Evolutionary conservation across 2,888 invertebrate species (phyloP).

Genomic region (Pachliopta kotzebuea): DNA sequence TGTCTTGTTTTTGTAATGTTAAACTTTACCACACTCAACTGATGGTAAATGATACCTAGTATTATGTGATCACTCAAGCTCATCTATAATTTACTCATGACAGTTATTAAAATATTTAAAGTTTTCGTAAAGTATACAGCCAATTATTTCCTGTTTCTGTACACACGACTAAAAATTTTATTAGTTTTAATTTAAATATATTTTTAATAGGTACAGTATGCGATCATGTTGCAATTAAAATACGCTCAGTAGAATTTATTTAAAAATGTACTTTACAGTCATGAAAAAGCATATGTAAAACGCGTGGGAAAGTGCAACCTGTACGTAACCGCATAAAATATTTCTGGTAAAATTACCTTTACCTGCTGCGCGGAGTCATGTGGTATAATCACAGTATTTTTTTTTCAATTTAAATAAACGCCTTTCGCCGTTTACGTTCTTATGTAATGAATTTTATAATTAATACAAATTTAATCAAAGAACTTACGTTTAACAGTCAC

Average conservation of each 20-base stretch:
- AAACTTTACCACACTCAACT: not conserved
- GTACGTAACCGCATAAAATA: slow-evolving; percentile 58
- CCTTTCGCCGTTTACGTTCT: slow-evolving; percentile 37
- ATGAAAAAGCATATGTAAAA: slow-evolving; percentile 51
- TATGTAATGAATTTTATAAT: not conserved
- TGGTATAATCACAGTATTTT: slow-evolving; percentile 58
- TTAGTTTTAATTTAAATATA: not conserved
- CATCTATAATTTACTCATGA: not conserved
- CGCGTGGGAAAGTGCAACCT: slow-evolving; percentile 54
- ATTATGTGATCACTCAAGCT: not conserved
- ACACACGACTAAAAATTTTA: not conserved
- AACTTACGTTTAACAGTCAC: not conserved
- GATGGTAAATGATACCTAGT: not conserved
- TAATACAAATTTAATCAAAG: not conserved
- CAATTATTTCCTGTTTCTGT: not conserved
- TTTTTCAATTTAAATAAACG: slow-evolving; percentile 60
- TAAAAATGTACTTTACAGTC: slow-evolving; percentile 48
- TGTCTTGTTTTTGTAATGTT: not conserved
- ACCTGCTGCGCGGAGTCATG: slow-evolving; percentile 61
- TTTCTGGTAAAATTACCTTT: slow-evolving; percentile 64
- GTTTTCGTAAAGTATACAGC: not conserved
- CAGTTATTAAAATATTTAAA: not conserved
- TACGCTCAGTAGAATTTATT: slow-evolving; percentile 37
- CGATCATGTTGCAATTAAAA: slow-evolving; percentile 40
- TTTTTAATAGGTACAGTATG: slow-evolving; percentile 34